These are phyloP conservation scores for Malurus leucopterus DNA, from an alignment of 2,797 vertebrate genomes.

Conservation along the genomic window DNA sequence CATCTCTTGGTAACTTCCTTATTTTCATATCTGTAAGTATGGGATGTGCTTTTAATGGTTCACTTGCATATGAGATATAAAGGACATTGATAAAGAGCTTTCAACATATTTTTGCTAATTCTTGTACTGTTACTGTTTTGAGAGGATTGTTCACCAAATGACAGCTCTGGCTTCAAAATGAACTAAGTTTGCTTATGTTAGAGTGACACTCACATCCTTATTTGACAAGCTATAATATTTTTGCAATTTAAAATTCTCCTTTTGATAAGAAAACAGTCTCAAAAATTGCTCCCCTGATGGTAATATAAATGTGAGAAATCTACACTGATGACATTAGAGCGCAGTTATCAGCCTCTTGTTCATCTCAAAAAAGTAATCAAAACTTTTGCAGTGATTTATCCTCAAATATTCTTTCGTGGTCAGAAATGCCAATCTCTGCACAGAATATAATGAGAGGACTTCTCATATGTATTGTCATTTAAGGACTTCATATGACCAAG, in stretches of 20 bases:
- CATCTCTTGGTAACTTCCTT: neutral
- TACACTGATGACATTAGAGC: constrained; percentile 9
- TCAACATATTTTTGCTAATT: neutral
- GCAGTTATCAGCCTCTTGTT: neutral
- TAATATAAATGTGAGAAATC: neutral
- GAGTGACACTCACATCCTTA: neutral
- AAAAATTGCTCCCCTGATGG: constrained; percentile 2
- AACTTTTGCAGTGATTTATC: constrained; percentile 2
- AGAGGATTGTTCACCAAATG: neutral
- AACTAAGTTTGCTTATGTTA: neutral
- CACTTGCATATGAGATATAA: neutral
- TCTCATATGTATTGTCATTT: neutral
- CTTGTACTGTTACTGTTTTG: neutral
- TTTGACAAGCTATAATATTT: neutral
- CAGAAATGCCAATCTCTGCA: neutral
- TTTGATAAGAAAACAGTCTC: constrained; percentile 9
- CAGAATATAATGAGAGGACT: neutral
- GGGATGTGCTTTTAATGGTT: neutral
- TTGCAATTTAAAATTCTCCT: constrained; percentile 1
- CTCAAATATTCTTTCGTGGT: neutral
- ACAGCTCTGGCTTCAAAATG: neutral
- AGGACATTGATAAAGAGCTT: neutral
- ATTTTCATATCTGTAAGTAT: neutral
- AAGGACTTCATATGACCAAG: neutral
- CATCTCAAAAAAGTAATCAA: constrained; percentile 4